These are phyloP conservation scores for Papilio gigon DNA, from an alignment of 2,888 invertebrate genomes.

Conservation along the genomic window DNA sequence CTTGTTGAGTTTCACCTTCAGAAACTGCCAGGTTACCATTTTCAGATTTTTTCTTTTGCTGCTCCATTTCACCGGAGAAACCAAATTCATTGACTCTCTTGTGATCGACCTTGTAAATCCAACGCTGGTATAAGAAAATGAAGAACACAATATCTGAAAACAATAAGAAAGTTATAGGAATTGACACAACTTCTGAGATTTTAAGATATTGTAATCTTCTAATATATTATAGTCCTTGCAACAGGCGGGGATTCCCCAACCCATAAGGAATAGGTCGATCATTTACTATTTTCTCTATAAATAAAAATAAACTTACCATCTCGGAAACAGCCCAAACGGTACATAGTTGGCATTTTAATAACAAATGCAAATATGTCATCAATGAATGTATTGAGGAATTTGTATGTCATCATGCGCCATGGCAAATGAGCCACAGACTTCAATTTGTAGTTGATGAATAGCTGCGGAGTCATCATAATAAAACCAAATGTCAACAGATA, in stretches of 20 bases:
- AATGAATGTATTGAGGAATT: conserved; percentile 99
- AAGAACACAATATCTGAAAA: conserved; percentile 97
- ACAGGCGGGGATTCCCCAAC: neutral
- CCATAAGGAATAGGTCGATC: too few relatives aligned
- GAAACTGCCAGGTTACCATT: conserved; percentile 67
- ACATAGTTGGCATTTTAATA: conserved; percentile 99
- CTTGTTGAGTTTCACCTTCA: conserved; percentile 56
- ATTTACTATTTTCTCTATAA: neutral
- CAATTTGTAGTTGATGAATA: conserved; percentile 99
- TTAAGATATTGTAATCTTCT: too few relatives aligned
- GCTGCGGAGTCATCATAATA: conserved; percentile 99
- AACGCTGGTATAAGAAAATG: conserved; percentile 99
- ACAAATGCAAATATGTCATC: conserved; percentile 99
- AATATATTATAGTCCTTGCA: too few relatives aligned
- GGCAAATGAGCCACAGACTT: conserved; percentile 99
- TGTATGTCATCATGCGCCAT: conserved; percentile 99
- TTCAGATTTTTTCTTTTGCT: conserved; percentile 72
- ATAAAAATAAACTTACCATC: conserved; percentile 85
- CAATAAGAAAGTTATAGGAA: conserved; percentile 32
- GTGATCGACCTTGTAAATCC: conserved; percentile 98
- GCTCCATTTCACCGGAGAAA: conserved; percentile 95
- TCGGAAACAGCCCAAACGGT: conserved; percentile 98
- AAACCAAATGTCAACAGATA: conserved; percentile 99
- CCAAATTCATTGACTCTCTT: conserved; percentile 98
- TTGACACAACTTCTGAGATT: too few relatives aligned